Percentiles rank a stretch among this genome's conserved stretches.
Conservation (phyloP, 30 jellyfish, hydroid and myxozoan genomes). For the Sanderia malayensis region DNA sequence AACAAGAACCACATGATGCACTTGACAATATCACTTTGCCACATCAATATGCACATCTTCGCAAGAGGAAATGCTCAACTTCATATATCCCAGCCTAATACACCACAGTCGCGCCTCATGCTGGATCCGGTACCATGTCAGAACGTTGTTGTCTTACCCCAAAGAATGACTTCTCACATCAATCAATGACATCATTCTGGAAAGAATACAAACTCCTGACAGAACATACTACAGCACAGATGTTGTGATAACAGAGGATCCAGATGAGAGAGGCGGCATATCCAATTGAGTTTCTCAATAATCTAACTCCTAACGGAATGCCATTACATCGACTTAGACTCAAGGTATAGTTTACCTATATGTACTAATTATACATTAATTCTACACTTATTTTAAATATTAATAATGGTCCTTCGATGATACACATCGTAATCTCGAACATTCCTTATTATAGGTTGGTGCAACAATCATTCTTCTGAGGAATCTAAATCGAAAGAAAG, state of each 20-base stretch:
- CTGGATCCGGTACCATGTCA: conserved; percentile 20
- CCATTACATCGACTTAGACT: conserved; percentile 9
- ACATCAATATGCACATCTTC: not conserved
- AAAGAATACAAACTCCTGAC: not conserved
- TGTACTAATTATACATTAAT: not conserved
- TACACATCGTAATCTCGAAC: not conserved
- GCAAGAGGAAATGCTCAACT: not conserved
- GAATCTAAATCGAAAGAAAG: conserved; percentile 20
- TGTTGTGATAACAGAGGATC: conserved; percentile 3
- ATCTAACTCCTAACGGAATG: conserved; percentile 33
- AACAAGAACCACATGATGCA: conserved; percentile 19
- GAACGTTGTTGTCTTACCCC: conserved; percentile 43
- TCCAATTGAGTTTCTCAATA: conserved; percentile 21
- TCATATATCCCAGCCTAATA: not conserved
- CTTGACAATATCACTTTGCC: conserved; percentile 4
- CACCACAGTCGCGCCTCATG: not conserved
- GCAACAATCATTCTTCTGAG: conserved; percentile 14
- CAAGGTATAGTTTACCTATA: not conserved
- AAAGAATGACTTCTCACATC: conserved; percentile 27
- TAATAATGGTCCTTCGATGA: not conserved
- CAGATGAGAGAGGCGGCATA: conserved; percentile 2
- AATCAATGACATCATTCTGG: conserved; percentile 17
- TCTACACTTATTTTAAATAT: not conserved
- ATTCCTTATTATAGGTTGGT: conserved; percentile 11
- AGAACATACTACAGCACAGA: conserved; percentile 30